A percentile compares a stretch with the other conserved stretches of the same genome.
Evolutionary conservation across 2,113 vertebrate species (phyloP).

Genomic region (Oostethus manadensis): DNA sequence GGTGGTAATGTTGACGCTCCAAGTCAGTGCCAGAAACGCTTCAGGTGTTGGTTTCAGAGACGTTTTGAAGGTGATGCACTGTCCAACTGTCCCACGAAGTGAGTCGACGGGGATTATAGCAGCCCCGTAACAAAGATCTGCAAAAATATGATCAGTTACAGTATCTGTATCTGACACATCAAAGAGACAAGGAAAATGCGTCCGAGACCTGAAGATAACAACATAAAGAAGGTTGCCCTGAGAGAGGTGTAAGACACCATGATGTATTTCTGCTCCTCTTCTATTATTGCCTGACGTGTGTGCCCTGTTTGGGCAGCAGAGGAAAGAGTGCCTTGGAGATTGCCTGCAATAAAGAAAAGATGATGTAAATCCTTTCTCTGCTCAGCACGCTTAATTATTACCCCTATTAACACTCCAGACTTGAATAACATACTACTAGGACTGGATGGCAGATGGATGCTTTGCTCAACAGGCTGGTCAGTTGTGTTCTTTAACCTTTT

Average conservation of each 20-base stretch:
- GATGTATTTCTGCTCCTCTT: conserved; percentile 2
- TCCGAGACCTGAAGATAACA: conserved; percentile 22
- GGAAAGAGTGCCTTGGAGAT: neutral
- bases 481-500: too few relatives aligned
- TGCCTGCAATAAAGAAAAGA: conserved; percentile 22
- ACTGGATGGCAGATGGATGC: neutral
- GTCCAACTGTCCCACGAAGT: conserved; percentile 5
- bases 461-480: too few relatives aligned
- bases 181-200: neutral
- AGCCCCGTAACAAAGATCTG: conserved; percentile 20
- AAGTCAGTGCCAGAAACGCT: conserved; percentile 28
- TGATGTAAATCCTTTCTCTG: neutral
- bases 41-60: conserved; percentile 10
- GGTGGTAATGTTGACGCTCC: conserved; percentile 26
- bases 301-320: neutral
- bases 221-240: conserved; percentile 4
- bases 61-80: conserved; percentile 26
- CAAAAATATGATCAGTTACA: neutral
- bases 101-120: conserved; percentile 24
- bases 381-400: conserved; percentile 26
- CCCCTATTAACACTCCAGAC: neutral
- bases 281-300: conserved; percentile 1
- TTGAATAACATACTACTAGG: neutral
- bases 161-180: neutral
- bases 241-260: conserved; percentile 7